phyloP scores from a whole-genome alignment of 2,113 vertebrate genomes.

The Nycticorax nycticorax region DNA sequence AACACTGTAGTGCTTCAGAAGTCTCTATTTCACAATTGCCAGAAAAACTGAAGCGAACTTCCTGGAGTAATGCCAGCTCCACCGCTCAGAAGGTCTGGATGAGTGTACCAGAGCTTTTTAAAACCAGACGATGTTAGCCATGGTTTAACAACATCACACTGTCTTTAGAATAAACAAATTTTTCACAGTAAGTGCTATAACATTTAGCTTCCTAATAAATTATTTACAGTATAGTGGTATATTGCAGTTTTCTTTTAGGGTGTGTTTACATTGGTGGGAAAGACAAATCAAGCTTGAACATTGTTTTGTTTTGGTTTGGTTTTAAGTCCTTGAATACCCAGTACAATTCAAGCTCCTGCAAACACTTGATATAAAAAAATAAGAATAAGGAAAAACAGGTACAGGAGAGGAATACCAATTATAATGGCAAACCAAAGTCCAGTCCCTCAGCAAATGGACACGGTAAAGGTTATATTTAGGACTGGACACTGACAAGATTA shows the following conservation, averaged over 20 bases:
- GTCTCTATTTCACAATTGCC: neutral
- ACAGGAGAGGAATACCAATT: neutral
- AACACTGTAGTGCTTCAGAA: neutral
- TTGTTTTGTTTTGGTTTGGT: neutral
- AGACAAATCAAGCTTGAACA: neutral
- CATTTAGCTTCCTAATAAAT: neutral
- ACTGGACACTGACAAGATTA: neutral
- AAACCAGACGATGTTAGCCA: neutral
- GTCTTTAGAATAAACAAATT: neutral
- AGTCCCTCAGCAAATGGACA: neutral
- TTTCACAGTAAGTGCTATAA: neutral
- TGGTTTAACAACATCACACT: neutral
- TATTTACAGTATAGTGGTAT: neutral
- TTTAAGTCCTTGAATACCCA: neutral
- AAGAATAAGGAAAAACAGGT: neutral
- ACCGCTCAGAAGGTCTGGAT: neutral
- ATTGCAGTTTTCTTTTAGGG: neutral
- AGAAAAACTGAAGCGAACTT: neutral
- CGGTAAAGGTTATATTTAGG: neutral
- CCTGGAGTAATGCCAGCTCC: neutral
- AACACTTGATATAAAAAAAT: neutral
- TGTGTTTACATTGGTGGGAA: rapidly evolving
- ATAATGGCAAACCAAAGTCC: neutral
- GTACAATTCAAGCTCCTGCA: neutral
- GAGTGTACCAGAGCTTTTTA: neutral